Conservation (phyloP, 2,888 invertebrate genomes). For the Pammene aurita region DNA sequence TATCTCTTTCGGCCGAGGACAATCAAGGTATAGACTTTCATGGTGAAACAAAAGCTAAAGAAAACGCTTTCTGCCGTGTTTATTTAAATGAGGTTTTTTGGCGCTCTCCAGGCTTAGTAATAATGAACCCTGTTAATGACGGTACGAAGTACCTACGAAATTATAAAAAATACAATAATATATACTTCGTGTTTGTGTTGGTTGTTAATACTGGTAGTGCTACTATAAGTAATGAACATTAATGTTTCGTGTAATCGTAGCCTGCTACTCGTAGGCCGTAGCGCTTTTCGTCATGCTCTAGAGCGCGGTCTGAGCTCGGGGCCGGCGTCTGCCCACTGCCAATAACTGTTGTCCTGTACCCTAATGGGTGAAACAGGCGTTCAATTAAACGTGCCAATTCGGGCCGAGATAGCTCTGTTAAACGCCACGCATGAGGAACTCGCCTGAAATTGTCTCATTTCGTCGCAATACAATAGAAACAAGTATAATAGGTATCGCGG, state of each 20-base stretch:
- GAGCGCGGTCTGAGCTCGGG: slow-evolving; percentile 46
- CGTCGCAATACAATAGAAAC: slow-evolving; percentile 49
- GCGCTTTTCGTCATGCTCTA: slow-evolving; percentile 47
- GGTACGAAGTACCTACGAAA: slow-evolving; percentile 12
- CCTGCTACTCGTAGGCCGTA: slow-evolving; percentile 44
- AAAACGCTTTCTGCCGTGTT: slow-evolving; percentile 21
- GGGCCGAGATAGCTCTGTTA: slow-evolving; percentile 63
- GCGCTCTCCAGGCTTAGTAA: slow-evolving; percentile 13
- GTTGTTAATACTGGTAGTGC: neutral
- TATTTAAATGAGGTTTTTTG: slow-evolving; percentile 36
- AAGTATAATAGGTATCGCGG: slow-evolving; percentile 33
- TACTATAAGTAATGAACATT: slow-evolving; percentile 2
- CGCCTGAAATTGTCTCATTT: slow-evolving; percentile 54
- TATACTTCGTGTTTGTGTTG: neutral
- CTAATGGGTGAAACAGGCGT: slow-evolving; percentile 75
- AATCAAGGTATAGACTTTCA: slow-evolving; percentile 43
- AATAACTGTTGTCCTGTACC: slow-evolving; percentile 72
- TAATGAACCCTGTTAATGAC: slow-evolving; percentile 31
- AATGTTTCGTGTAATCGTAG: slow-evolving; percentile 24
- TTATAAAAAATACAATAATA: neutral
- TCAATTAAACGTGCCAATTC: slow-evolving; percentile 77
- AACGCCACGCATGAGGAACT: slow-evolving; percentile 57
- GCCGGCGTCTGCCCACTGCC: slow-evolving; percentile 57
- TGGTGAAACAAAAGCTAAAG: slow-evolving; percentile 35
- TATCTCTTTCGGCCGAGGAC: slow-evolving; percentile 47